Conservation (phyloP, 1,140 invertebrate genomes). For the Matsumurasca onukii region DNA sequence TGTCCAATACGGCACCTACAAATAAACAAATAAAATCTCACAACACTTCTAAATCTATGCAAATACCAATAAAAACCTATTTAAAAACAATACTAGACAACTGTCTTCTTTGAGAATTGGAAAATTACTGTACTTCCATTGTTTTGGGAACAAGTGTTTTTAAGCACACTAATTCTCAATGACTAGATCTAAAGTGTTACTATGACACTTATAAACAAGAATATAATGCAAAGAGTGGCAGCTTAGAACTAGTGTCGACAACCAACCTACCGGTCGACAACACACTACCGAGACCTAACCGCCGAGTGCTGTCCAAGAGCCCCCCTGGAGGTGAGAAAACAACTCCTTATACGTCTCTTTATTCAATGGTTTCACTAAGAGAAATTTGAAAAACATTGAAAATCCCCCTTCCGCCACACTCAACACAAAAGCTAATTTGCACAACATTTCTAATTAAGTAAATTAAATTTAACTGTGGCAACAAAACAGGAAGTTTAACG, state of each 20-base stretch:
- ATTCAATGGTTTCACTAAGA: neutral
- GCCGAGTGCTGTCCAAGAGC: neutral
- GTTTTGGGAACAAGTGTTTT: neutral
- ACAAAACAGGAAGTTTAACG: neutral
- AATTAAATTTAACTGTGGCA: too few species aligned
- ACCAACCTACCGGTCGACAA: neutral
- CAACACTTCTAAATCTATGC: neutral
- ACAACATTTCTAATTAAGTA: neutral
- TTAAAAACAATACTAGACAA: neutral
- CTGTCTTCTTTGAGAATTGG: too few species aligned
- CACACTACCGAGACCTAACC: neutral
- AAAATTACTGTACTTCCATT: too few species aligned
- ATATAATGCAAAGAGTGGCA: constrained; percentile 20
- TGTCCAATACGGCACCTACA: neutral
- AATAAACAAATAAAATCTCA: neutral
- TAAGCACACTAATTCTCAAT: neutral
- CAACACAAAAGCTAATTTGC: neutral
- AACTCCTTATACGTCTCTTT: neutral
- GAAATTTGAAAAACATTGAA: neutral
- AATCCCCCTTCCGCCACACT: neutral
- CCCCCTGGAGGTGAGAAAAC: neutral
- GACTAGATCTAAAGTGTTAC: constrained; percentile 22
- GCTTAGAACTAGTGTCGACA: constrained; percentile 14
- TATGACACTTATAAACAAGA: constrained; percentile 12
- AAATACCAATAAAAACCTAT: neutral